Percentiles rank a stretch among this genome's conserved stretches.
Evolutionary conservation across 2,113 vertebrate genomes (phyloP).

Genomic region (Cygnus buccinator): DNA sequence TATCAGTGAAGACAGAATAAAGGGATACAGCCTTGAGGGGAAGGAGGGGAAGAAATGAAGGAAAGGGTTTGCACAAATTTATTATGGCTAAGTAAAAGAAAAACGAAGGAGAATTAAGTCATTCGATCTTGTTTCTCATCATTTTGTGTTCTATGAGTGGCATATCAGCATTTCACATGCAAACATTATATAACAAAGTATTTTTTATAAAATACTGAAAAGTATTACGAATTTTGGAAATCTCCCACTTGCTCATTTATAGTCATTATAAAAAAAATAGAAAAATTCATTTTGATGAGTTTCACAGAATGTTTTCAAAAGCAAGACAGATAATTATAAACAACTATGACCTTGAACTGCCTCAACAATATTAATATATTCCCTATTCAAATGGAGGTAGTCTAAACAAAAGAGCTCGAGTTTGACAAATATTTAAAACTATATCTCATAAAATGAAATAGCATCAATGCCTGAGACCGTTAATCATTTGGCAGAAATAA

Average conservation of each 20-base stretch:
- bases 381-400: neutral
- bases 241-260: neutral
- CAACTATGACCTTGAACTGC: neutral
- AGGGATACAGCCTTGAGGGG: neutral
- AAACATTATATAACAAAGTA: neutral
- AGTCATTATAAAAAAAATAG: neutral
- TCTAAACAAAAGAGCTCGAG: neutral
- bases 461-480: neutral
- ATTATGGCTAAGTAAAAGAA: neutral
- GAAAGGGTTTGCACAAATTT: conserved; percentile 12
- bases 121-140: neutral
- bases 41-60: conserved; percentile 18
- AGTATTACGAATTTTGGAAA: neutral
- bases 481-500: conserved; percentile 21
- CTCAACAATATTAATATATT: neutral
- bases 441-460: neutral
- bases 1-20: conserved; percentile 52
- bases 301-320: conserved; percentile 1
- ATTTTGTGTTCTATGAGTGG: neutral
- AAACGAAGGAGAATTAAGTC: neutral
- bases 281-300: neutral
- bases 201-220: neutral
- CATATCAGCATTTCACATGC: neutral
- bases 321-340: neutral
- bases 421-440: conserved; percentile 29